Evolutionary conservation across 2,113 vertebrate species (phyloP), one percentile per base, ranked within the genome.

Genomic region (Ameiurus melas): DNA sequence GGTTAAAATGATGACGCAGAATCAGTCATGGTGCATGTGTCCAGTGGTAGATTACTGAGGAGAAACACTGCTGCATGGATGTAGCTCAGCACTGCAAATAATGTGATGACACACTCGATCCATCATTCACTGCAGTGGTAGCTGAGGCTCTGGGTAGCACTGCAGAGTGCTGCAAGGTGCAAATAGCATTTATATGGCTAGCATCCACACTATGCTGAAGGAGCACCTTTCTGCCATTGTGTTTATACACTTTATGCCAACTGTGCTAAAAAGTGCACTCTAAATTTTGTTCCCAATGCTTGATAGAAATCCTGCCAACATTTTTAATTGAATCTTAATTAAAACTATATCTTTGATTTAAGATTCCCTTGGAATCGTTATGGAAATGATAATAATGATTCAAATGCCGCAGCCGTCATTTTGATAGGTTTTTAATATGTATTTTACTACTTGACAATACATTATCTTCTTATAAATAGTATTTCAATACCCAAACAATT

Each of bases 81-180:
- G 22, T 64, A 64, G 20, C 58, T 62, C 81, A 66, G 82, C 58
- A 83, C 60, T 47, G 82, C 60, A 68, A 84, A 64, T 3, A 84
- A 84, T 22, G 27, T 84, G 39, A 84, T 53, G 62, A 43, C 58
- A 83, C 81, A 25, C 81, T 62, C 13, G 36, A 68, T 84, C 16
- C 22, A 68, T 68, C 10, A 68, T 84, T 84, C 33, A 47, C 43
- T 84, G 83, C 83, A 84, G 83, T 5, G 27, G 62, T 68, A 47
- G 83, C 83, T 30, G 83, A 51, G 25, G 83, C 83, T 84, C 62
- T 53, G 25, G 60, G 82, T 10, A 68, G 39, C 62, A 68, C 83
- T 84, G 83, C 83, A 84, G 39, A 30, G 27, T 68, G 55, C 79
- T 81, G 30, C 51, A 81, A 81, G 30, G 79, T 57, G 16, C 53